Evolutionary conservation across 2,888 invertebrate species (phyloP), one percentile per base, ranked within the genome.

Genomic region (Chironomus tentans): DNA sequence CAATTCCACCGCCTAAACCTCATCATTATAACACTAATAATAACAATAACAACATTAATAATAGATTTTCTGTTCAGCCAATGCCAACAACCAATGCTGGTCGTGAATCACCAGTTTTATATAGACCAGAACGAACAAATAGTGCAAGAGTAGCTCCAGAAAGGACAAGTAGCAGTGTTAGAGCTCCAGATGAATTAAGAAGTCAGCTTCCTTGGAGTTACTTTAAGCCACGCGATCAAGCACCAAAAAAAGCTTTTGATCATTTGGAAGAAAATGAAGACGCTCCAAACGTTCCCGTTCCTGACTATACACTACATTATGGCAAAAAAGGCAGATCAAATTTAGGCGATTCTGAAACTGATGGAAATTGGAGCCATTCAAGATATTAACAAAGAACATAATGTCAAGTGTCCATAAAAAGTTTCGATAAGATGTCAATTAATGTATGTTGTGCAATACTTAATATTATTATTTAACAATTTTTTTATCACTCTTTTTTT

Each of bases 121-220:
- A 65, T 65, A 47, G 65, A n/a, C 74, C 46, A 21, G 68, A 74
- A 68, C 22, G 15, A 4, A 13, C 47, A 4, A 50, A 21, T 12
- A 46, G n/a, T 3, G 38, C 38, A 1, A 1, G 10, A 24, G 62
- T 61, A 12, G 22, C 10, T 56, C 46, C 38, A 2, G 61, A 72
- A 15, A 56, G 72, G 46, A 74, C 10, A 3, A 74, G 74, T 24
- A 68, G 50, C 2, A 15, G 3, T 12, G 18, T 6, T 2, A 15
- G 15, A 13, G 61, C 77, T 10, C 70, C 81, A 38, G 85, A 85
- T 21, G 88, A 87, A 79, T 82, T 88, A 70, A 86, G 87, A 77
- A 85, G 87, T 24, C 88, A 88, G 81, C 81, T 88, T 79, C 88
- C 88, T 13, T 89, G 89, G 89, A 87, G 88, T 5, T 89, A 89